phyloP scores from a whole-genome alignment of 2,888 invertebrate species.

The Nomada ferruginata region DNA sequence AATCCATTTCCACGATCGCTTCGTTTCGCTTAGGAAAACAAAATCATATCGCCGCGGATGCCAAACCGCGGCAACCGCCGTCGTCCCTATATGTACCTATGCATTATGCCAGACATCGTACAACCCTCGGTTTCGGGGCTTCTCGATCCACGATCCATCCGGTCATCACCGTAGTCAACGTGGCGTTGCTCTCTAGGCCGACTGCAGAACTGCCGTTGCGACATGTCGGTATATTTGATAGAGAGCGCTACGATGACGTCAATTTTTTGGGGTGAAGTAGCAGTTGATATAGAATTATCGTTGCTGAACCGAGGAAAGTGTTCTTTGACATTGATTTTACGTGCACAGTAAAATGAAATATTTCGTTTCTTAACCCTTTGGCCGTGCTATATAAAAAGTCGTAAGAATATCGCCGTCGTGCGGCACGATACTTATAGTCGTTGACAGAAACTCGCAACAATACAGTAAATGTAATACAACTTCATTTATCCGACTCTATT shows the following conservation, averaged over 20 bases:
- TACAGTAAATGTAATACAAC: too few species aligned
- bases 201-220: not conserved
- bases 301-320: too few species aligned
- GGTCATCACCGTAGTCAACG: constrained; percentile 1
- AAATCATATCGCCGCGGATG: constrained; percentile 59
- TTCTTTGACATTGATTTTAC: too few species aligned
- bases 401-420: too few species aligned
- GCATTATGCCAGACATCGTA: not conserved
- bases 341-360: too few species aligned
- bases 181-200: constrained; percentile 25
- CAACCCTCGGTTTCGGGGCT: not conserved
- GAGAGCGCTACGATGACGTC: not conserved
- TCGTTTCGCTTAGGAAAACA: constrained; percentile 70
- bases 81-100: constrained; percentile 3
- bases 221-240: not conserved
- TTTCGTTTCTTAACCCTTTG: too few species aligned
- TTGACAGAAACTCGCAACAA: too few species aligned
- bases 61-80: constrained; percentile 46
- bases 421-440: too few species aligned
- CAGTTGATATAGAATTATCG: too few species aligned
- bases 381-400: too few species aligned
- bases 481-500: too few species aligned
- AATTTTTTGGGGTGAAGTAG: too few species aligned
- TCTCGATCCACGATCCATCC: constrained; percentile 31
- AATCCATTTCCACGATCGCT: constrained; percentile 74